Percentiles rank a stretch among this genome's conserved stretches.
Conservation (phyloP, 2,113 vertebrate species). For the Megaptera novaeangliae region DNA sequence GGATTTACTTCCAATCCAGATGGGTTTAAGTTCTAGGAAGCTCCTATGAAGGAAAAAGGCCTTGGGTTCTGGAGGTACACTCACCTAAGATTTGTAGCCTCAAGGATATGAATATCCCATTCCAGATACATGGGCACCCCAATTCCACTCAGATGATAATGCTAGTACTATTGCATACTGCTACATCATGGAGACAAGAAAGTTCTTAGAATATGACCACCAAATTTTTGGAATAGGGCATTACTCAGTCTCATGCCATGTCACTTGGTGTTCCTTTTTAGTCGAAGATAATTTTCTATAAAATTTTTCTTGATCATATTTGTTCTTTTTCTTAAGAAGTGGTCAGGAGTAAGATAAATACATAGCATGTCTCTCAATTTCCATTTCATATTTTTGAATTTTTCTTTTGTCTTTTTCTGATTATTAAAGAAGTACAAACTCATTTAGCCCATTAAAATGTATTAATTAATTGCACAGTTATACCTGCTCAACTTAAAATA, state of each 20-base stretch:
- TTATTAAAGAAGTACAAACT: neutral
- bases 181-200: neutral
- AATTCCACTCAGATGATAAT: neutral
- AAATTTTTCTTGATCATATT: neutral
- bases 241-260: neutral
- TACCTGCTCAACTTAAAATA: neutral
- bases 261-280: neutral
- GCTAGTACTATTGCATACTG: neutral
- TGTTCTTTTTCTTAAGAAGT: neutral
- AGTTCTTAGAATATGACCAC: neutral
- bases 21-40: neutral
- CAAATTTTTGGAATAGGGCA: neutral
- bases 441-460: neutral
- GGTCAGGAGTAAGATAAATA: neutral
- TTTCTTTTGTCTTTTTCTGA: neutral
- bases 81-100: neutral
- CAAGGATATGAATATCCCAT: neutral
- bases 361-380: neutral
- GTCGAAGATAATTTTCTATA: neutral
- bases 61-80: neutral
- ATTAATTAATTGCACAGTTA: neutral
- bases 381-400: neutral
- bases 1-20: neutral
- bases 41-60: neutral
- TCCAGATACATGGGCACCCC: neutral